phyloP scores from a whole-genome alignment of 2,113 vertebrate species.

The Micronisus gabar region DNA sequence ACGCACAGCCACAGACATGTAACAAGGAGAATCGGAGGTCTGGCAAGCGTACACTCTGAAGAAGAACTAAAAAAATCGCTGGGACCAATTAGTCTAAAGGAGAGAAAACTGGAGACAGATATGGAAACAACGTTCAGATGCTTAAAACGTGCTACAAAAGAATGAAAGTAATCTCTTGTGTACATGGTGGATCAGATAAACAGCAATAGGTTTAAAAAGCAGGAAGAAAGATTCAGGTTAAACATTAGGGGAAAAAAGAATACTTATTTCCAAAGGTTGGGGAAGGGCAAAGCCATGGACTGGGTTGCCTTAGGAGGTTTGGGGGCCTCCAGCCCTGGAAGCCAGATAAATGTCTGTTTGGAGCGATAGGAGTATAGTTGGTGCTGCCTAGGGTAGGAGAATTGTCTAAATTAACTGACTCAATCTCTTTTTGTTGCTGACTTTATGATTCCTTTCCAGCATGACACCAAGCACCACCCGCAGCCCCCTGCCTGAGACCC shows the following conservation, averaged over 20 bases:
- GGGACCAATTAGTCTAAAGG: not conserved
- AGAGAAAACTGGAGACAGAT: not conserved
- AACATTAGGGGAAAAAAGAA: not conserved
- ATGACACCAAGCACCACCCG: fast-evolving
- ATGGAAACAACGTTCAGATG: not conserved
- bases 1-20: fast-evolving
- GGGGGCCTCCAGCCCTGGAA: not conserved
- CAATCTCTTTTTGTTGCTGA: not conserved
- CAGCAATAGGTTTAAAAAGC: not conserved
- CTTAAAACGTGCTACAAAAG: not conserved
- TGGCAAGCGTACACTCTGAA: not conserved
- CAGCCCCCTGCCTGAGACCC: not conserved
- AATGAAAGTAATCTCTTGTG: not conserved
- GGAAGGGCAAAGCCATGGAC: not conserved
- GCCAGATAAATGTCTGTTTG: not conserved
- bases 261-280: not conserved
- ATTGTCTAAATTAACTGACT: not conserved
- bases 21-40: not conserved
- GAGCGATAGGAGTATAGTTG: fast-evolving
- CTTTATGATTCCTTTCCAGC: not conserved
- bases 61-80: not conserved
- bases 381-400: not conserved
- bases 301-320: not conserved
- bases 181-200: not conserved
- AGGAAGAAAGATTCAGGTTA: not conserved